phyloP scores from a whole-genome alignment of 2,113 vertebrate species.

The Oreochromis spilurus region DNA sequence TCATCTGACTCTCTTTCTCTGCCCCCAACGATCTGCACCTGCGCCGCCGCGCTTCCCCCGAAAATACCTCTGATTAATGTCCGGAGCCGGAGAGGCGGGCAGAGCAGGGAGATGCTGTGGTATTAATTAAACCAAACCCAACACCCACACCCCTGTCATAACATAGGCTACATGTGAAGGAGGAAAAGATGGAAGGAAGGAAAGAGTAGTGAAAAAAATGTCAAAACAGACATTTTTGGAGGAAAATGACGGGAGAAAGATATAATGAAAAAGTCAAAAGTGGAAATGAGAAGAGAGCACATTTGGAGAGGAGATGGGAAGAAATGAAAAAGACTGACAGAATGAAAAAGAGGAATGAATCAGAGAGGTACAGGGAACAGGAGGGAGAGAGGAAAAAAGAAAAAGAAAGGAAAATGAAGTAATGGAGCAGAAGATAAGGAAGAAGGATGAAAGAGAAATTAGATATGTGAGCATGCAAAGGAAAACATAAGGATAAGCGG shows the following conservation, averaged over 20 bases:
- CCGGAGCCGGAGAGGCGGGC: constrained; percentile 30
- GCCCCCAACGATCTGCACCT: constrained; percentile 63
- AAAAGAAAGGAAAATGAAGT: neutral
- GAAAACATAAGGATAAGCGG: neutral
- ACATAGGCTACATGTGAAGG: neutral
- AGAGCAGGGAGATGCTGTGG: constrained; percentile 39
- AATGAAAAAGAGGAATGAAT: neutral
- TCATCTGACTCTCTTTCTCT: constrained; percentile 58
- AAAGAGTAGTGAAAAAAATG: neutral
- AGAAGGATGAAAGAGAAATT: neutral
- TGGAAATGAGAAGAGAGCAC: neutral
- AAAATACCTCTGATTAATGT: constrained; percentile 73
- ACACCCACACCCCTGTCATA: constrained; percentile 12
- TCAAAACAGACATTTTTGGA: neutral
- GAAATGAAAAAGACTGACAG: neutral
- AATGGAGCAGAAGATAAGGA: neutral
- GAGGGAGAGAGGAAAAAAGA: neutral
- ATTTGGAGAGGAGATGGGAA: neutral
- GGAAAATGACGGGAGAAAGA: neutral
- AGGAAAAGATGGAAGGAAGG: neutral
- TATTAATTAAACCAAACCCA: constrained; percentile 63
- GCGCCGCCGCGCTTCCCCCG: constrained; percentile 53
- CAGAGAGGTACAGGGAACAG: neutral
- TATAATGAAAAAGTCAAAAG: neutral
- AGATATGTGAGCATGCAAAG: neutral